Base-by-base conservation (phyloP, 1,140 invertebrate species). In the Pinna nobilis region DNA sequence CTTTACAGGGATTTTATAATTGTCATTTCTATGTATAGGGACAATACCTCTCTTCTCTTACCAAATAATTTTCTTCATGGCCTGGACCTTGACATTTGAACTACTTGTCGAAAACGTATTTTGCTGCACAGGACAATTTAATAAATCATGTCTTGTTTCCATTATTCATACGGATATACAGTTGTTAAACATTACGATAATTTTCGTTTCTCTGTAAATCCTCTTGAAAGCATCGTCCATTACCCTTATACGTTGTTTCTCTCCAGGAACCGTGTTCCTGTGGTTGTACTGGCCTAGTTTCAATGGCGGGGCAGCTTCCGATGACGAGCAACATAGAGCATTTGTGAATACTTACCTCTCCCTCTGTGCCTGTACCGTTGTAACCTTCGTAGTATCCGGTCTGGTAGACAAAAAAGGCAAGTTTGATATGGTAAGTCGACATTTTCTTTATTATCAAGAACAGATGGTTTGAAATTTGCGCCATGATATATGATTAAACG, bases 201-300 rank as follows among this genome's bases (percentile, higher is more conserved):
- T 6, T 18, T 47, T 47, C 15, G 15, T 47, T 47, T 15, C 44
- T 18, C 15, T 18, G 15, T 18, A 1, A 47, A 47, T 20, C 44
- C 20, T 1, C 20, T 6, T 3, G 15, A 2, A 47, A 20, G 44
- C 20, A 3, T 1, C 13, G 25, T 25, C 0, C 25, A 51, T 2
- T 23, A 51, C 7, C 15, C 15, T 23, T 28, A 51, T 3, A 28
- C 6, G 13, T 13, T 5, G 20, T 13, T 3, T 28, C 30, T 15
- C 37, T n/a, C 11, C 44, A 96, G 95, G 96, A 70, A 96, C 96
- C 1, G 89, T 97, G 18, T 98, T 98, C 87, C 91, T 99, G 15
- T 98, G 96, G 96, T 90, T 98, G 59, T 98, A 95, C 87, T 98
- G 97, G 96, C 97, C 97, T 1, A 97, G 95, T 73, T 98, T 98